phyloP scores from a whole-genome alignment of 2,797 vertebrate species.

The Acrocephalus scirpaceus region DNA sequence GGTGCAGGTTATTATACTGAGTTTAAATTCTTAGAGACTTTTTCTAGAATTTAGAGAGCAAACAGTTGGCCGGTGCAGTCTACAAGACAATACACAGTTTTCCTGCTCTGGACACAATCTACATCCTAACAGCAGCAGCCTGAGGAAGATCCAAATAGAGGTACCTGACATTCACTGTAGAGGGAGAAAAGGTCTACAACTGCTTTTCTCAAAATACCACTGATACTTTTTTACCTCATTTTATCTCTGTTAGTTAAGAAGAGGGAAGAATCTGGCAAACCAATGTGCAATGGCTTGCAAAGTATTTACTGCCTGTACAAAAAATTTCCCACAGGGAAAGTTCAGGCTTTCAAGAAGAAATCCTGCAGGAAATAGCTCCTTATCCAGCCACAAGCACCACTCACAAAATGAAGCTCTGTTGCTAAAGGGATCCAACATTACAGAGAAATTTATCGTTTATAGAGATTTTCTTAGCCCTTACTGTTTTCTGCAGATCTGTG shows the following conservation, averaged over 20 bases:
- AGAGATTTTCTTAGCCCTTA: background rate
- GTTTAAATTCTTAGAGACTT: background rate
- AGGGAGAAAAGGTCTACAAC: background rate
- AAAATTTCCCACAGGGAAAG: background rate
- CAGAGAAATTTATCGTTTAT: background rate
- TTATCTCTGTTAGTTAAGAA: background rate
- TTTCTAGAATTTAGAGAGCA: background rate
- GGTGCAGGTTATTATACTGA: background rate
- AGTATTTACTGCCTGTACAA: conserved; percentile 4
- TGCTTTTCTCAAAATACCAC: background rate
- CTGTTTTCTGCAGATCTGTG: conserved; percentile 7
- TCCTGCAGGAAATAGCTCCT: conserved; percentile 32
- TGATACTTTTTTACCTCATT: background rate
- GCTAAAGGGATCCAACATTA: background rate
- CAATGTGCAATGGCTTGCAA: background rate
- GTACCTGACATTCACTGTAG: background rate
- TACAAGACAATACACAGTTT: background rate
- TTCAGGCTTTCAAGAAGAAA: conserved; percentile 27
- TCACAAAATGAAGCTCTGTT: background rate
- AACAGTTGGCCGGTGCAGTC: background rate
- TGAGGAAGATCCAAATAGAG: background rate
- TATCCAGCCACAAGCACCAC: background rate
- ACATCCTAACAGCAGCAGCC: background rate
- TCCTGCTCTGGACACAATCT: background rate
- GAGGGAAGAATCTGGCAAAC: background rate